phyloP scores from a whole-genome alignment of 1,140 invertebrate species.

The Drosophila sturtevanti region DNA sequence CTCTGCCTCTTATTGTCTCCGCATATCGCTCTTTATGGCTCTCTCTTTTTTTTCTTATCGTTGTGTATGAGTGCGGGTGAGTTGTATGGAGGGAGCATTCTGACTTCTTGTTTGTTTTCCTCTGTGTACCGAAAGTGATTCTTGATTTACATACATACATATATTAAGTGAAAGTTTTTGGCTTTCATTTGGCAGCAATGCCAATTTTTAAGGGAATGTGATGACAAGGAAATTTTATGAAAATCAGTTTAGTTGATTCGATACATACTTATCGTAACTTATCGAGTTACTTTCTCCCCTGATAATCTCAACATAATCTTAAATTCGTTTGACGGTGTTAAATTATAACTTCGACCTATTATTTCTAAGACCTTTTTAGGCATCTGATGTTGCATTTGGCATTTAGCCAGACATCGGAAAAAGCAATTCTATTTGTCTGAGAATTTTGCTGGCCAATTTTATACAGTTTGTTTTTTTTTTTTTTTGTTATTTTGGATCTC shows the following conservation, averaged over 20 bases:
- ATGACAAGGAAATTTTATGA: too few relatives aligned
- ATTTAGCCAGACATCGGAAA: constrained; percentile 25
- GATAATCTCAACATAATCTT: too few relatives aligned
- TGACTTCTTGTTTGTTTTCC: background rate
- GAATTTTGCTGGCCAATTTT: constrained; percentile 13
- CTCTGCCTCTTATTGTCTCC: background rate
- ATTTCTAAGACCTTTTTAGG: constrained; percentile 3
- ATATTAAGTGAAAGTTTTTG: constrained; percentile 21
- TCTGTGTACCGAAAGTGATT: background rate
- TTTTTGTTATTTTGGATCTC: constrained; percentile 20
- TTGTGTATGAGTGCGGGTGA: too few relatives aligned
- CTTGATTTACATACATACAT: too few relatives aligned
- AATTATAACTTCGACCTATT: background rate
- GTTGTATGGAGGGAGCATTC: background rate
- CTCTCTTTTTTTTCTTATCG: constrained; percentile 7
- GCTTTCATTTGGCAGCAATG: constrained; percentile 19
- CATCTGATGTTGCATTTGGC: constrained; percentile 45
- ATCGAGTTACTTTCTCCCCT: too few relatives aligned
- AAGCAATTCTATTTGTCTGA: constrained; percentile 24
- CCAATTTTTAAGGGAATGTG: too few relatives aligned
- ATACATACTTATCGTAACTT: too few relatives aligned
- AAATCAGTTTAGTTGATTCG: too few relatives aligned
- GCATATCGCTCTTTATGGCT: too few relatives aligned
- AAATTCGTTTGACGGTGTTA: too few relatives aligned
- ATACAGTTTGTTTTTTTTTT: constrained; percentile 13